These are phyloP conservation scores for Typhlichthys subterraneus DNA, from an alignment of 2,797 vertebrate species.

Conservation along the genomic window DNA sequence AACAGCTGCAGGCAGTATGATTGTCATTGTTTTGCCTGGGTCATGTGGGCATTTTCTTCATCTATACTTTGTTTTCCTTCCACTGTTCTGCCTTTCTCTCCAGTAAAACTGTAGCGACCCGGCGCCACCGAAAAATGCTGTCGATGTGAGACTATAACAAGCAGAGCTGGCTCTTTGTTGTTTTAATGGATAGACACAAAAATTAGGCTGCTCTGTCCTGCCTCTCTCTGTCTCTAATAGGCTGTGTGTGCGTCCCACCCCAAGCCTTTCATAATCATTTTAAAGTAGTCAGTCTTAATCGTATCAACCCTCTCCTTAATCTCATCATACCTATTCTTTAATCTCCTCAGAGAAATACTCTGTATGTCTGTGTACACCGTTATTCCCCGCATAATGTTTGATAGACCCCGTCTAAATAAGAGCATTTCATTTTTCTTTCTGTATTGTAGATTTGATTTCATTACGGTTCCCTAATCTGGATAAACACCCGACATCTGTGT, in stretches of 20 bases:
- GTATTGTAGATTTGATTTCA: slow-evolving; percentile 49
- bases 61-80: slow-evolving; percentile 50
- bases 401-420: slow-evolving; percentile 58
- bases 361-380: slow-evolving; percentile 51
- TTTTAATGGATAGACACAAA: slow-evolving; percentile 67
- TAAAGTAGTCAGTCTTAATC: slow-evolving; percentile 79
- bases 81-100: slow-evolving; percentile 53
- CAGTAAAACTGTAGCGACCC: slow-evolving; percentile 57
- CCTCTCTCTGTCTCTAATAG: slow-evolving; percentile 63
- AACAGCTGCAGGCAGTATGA: slow-evolving; percentile 71
- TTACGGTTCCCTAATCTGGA: slow-evolving; percentile 60
- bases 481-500: slow-evolving; percentile 55
- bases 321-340: slow-evolving; percentile 79
- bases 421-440: slow-evolving; percentile 53
- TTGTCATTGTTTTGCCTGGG: slow-evolving; percentile 77
- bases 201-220: slow-evolving; percentile 70
- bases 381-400: slow-evolving; percentile 64
- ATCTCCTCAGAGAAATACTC: slow-evolving; percentile 70
- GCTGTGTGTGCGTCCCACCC: slow-evolving; percentile 39
- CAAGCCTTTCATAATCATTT: slow-evolving; percentile 80
- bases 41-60: slow-evolving; percentile 67
- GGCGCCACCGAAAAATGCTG: slow-evolving; percentile 56
- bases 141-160: slow-evolving; percentile 70
- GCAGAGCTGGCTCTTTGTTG: slow-evolving; percentile 66
- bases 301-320: slow-evolving; percentile 74